Evolutionary conservation across 2,888 invertebrate species (phyloP), one percentile per base, ranked within the genome.

Genomic region (Orthonychiurus folsomi): DNA sequence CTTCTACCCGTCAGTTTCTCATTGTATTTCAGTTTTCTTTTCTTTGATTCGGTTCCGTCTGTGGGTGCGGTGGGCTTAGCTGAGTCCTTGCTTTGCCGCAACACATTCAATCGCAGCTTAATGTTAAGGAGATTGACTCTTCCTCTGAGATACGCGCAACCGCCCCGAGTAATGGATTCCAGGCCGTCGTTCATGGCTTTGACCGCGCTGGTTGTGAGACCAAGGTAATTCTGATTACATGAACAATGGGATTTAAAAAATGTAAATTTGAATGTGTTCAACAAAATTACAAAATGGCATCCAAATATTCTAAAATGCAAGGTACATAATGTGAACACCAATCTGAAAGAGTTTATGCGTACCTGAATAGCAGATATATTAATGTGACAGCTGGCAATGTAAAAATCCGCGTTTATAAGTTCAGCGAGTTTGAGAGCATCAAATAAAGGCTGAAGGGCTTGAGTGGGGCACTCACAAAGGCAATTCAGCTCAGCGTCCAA

Each of bases 311-410:
- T 9, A 37, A 37, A 37, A 37, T 37, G 15, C 5, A 37, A 5
- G 37, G 15, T 9, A 37, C 15, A 15, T n/a, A n/a, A n/a, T n/a
- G n/a, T n/a, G n/a, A n/a, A n/a, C n/a, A n/a, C n/a, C n/a, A n/a
- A n/a, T n/a, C n/a, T n/a, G n/a, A 26, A 12, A 47, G 15, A 12
- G 47, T 18, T 20, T n/a, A 53, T 15, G n/a, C 28, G 52, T 63
- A 69, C 70, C 65, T 71, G 71, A 54, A 71, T 63, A n/a, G 66
- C 62, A 37, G 69, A 64, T 15, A 69, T 66, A 28, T 69, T 54
- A 53, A 63, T 63, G 5, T 65, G 55, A 47, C 66, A 68, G 1
- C 69, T 54, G 1, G 67, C 61, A 18, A 67, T 65, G 61, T 66
- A 69, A 62, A 66, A 66, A 59, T 71, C 71, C 0, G 69, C 66